Evolutionary conservation across 1,140 invertebrate species (phyloP).

Genomic region (Drosophila malerkotliana): DNA sequence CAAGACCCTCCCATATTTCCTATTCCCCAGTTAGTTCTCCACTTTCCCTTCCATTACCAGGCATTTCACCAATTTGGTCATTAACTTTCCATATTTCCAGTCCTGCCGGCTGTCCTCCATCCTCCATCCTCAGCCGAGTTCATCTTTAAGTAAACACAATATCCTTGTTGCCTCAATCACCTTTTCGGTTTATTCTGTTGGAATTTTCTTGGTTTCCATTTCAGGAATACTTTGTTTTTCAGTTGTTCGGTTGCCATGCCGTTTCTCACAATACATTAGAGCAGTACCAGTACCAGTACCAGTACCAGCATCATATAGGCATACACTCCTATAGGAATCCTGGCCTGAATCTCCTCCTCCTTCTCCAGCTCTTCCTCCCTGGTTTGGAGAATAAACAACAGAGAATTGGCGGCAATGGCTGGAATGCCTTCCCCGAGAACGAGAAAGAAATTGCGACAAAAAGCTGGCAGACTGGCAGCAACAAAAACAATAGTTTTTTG

Average conservation of each 20-base stretch:
- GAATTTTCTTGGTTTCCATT: conserved; percentile 18
- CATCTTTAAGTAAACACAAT: conserved; percentile 37
- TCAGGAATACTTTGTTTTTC: conserved; percentile 27
- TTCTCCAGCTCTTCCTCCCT: too few species aligned
- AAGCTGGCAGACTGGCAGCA: conserved; percentile 36
- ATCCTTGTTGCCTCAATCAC: conserved; percentile 21
- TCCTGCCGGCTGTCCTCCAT: too few species aligned
- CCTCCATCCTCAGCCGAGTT: too few species aligned
- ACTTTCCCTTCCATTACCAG: too few species aligned
- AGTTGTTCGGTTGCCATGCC: not conserved
- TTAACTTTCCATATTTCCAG: too few species aligned
- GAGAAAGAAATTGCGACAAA: conserved; percentile 54
- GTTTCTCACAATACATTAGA: conserved; percentile 34
- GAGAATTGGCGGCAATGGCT: conserved; percentile 8
- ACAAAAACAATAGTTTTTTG: conserved; percentile 65
- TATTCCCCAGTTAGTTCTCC: too few species aligned
- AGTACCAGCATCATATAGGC: conserved; percentile 27
- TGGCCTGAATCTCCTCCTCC: not conserved
- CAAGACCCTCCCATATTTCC: too few species aligned
- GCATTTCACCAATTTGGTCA: too few species aligned
- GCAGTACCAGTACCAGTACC: conserved; percentile 12
- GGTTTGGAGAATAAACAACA: conserved; percentile 21
- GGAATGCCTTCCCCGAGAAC: not conserved
- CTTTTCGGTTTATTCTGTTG: conserved; percentile 7
- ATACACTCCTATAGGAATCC: conserved; percentile 1